Evolutionary conservation across 2,797 vertebrate genomes (phyloP).

Genomic region (Pseudomugil gertrudae): DNA sequence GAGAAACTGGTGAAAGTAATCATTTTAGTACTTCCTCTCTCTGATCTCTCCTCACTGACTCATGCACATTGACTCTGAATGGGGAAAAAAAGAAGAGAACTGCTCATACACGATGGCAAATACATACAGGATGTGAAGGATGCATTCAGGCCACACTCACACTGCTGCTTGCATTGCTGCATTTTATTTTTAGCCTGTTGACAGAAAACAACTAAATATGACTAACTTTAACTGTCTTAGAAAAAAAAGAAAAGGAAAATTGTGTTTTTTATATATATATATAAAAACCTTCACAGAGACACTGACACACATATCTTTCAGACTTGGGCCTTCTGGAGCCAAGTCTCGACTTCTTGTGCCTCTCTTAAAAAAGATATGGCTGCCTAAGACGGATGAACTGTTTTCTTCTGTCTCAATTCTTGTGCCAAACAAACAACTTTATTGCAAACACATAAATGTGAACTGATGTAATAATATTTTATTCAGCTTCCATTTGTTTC

Average conservation of each 20-base stretch:
- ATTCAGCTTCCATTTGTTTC: neutral
- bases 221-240: conserved; percentile 25
- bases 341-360: conserved; percentile 31
- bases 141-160: conserved; percentile 59
- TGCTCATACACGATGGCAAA: conserved; percentile 59
- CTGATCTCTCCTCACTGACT: conserved; percentile 66
- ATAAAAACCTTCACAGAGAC: conserved; percentile 34
- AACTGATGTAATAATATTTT: neutral
- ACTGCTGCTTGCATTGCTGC: conserved; percentile 55
- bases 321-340: neutral
- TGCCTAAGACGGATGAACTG: neutral
- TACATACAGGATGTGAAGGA: conserved; percentile 53
- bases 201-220: conserved; percentile 26
- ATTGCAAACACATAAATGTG: neutral
- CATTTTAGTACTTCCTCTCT: conserved; percentile 70
- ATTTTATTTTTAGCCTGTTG: conserved; percentile 52
- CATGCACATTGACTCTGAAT: conserved; percentile 30
- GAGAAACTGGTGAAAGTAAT: conserved; percentile 66
- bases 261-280: conserved; percentile 44
- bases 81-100: conserved; percentile 54
- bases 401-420: neutral
- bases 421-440: neutral
- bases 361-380: conserved; percentile 10
- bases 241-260: conserved; percentile 20
- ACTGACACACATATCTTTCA: conserved; percentile 32